phyloP scores from a whole-genome alignment of 2,113 vertebrate species.

The Myotis lucifugus region DNA sequence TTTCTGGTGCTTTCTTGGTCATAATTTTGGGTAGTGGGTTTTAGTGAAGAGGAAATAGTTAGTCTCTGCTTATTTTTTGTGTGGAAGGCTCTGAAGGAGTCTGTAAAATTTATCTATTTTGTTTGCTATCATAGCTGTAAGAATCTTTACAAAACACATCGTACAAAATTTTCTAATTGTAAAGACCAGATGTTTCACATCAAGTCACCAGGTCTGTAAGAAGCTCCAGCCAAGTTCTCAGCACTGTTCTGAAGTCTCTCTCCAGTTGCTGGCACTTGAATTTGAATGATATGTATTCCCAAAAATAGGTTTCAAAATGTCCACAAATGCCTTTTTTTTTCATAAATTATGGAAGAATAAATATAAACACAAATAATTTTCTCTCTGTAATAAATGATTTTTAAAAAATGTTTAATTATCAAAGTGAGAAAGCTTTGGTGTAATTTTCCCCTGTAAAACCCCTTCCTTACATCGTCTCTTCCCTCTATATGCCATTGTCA shows the following conservation, averaged over 20 bases:
- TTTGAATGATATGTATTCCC: constrained; percentile 28
- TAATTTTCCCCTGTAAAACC: background rate
- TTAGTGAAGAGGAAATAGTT: background rate
- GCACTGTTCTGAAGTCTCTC: background rate
- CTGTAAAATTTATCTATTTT: constrained; percentile 21
- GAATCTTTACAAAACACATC: constrained; percentile 32
- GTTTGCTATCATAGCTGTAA: constrained; percentile 3
- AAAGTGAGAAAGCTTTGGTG: background rate
- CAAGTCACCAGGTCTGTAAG: constrained; percentile 48
- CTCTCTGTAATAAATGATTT: background rate
- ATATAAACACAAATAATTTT: background rate
- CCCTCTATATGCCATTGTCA: background rate
- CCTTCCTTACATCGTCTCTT: background rate
- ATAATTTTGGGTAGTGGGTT: constrained; percentile 16
- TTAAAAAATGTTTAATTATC: background rate
- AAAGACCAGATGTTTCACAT: constrained; percentile 63
- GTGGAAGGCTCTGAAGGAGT: background rate
- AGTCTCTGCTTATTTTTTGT: constrained; percentile 1
- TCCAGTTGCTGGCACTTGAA: constrained; percentile 28
- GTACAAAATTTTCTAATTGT: constrained; percentile 12
- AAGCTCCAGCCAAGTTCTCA: constrained; percentile 39
- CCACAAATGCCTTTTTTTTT: background rate
- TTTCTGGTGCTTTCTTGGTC: constrained; percentile 38
- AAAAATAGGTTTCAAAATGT: constrained; percentile 29
- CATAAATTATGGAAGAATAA: background rate